These are phyloP conservation scores for Pachydiplax longipennis DNA, from an alignment of 2,888 invertebrate genomes.

Conservation along the genomic window DNA sequence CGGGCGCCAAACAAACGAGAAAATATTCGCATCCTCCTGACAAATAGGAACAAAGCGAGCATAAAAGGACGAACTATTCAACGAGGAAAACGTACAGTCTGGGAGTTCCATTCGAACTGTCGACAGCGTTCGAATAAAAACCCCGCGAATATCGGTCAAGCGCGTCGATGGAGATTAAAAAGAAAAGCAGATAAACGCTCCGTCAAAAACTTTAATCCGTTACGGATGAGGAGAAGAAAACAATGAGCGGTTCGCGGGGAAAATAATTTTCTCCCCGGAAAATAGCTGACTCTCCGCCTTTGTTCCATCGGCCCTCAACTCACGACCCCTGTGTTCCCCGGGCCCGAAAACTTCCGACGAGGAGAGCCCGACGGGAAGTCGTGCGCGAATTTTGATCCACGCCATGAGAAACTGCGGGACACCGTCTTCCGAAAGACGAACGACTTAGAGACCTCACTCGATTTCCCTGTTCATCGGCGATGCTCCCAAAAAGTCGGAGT, in stretches of 20 bases:
- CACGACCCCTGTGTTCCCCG: not conserved
- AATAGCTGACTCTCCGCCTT: not conserved
- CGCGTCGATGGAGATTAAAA: not conserved
- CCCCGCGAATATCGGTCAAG: no score
- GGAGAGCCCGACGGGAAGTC: not conserved
- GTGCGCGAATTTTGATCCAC: not conserved
- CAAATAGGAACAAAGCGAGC: no score
- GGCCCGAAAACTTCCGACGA: not conserved
- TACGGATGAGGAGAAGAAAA: no score
- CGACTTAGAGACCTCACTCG: not conserved
- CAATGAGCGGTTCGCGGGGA: not conserved
- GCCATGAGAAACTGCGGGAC: not conserved
- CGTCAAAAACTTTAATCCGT: no score
- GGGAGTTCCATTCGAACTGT: no score
- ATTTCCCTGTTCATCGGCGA: no score
- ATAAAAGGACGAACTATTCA: no score
- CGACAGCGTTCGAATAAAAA: no score
- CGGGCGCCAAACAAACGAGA: no score
- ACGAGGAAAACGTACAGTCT: no score
- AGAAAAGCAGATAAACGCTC: not conserved
- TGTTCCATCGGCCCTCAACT: not conserved
- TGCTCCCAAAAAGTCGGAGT: not conserved
- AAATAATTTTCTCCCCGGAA: not conserved
- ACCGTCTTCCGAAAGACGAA: not conserved
- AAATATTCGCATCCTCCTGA: no score